phyloP scores from a whole-genome alignment of 2,888 invertebrate genomes.

The Drosophila paramelanica region DNA sequence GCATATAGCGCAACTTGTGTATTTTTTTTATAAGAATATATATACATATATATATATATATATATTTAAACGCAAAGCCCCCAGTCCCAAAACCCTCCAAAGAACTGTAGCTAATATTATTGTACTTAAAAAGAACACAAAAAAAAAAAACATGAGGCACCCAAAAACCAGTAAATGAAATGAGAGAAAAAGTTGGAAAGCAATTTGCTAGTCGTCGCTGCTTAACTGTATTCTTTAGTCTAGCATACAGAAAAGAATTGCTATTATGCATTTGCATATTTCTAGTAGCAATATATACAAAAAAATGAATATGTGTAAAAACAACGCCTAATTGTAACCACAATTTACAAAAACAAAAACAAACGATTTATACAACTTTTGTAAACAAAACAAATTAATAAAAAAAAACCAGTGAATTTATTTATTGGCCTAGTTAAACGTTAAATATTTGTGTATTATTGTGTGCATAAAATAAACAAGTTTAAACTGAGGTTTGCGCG shows the following conservation, averaged over 20 bases:
- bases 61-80: constrained; percentile 22
- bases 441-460: not conserved
- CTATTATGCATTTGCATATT: constrained; percentile 58
- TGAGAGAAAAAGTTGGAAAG: constrained; percentile 35
- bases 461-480: not conserved
- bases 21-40: constrained; percentile 38
- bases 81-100: constrained; percentile 51
- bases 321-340: constrained; percentile 56
- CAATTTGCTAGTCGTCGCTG: constrained; percentile 72
- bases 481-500: not conserved
- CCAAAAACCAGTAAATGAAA: constrained; percentile 21
- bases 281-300: constrained; percentile 32
- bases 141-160: constrained; percentile 19
- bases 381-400: constrained; percentile 61
- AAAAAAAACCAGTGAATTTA: constrained; percentile 67
- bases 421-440: constrained; percentile 31
- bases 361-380: constrained; percentile 69
- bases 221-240: constrained; percentile 67
- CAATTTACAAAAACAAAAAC: constrained; percentile 57
- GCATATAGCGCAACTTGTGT: constrained; percentile 56
- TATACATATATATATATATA: constrained; percentile 5
- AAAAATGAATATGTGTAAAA: constrained; percentile 41
- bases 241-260: constrained; percentile 47
- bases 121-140: constrained; percentile 63
- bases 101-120: constrained; percentile 71